These are phyloP conservation scores for Cephalopachus bancanus DNA, from an alignment of 2,797 vertebrate genomes.

Conservation along the genomic window DNA sequence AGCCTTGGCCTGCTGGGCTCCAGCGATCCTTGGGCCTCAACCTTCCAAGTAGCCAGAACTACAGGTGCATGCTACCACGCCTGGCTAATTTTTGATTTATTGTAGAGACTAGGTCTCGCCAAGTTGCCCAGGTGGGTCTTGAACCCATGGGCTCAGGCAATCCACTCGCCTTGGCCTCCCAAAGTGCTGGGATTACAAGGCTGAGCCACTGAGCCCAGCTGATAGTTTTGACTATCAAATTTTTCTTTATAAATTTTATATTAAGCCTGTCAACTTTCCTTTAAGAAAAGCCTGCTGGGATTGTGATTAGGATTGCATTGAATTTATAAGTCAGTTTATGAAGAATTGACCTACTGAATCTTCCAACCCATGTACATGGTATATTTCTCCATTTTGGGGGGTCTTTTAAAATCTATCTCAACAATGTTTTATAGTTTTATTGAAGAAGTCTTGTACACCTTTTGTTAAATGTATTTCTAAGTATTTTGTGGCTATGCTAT, in stretches of 20 bases:
- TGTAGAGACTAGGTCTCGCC: too few species aligned
- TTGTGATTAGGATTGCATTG: not conserved
- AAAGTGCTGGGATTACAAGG: too few species aligned
- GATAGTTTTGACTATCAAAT: not conserved
- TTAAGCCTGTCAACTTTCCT: conserved; percentile 38
- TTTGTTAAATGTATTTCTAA: conserved; percentile 66
- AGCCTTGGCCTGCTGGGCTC: too few species aligned
- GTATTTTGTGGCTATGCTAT: conserved; percentile 54
- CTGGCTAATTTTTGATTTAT: too few species aligned
- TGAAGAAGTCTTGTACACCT: conserved; percentile 15
- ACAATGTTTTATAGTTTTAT: not conserved
- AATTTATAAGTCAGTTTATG: conserved; percentile 38
- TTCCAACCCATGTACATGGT: not conserved
- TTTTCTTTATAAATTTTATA: conserved; percentile 41
- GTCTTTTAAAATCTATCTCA: conserved; percentile 59
- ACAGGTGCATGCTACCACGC: too few species aligned
- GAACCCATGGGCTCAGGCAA: too few species aligned
- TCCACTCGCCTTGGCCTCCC: too few species aligned
- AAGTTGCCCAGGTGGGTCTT: too few species aligned
- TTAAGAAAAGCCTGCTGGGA: not conserved
- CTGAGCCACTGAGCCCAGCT: too few species aligned
- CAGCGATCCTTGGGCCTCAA: too few species aligned
- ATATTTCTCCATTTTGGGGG: conserved; percentile 37
- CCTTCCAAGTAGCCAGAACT: too few species aligned
- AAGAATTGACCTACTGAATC: conserved; percentile 41